phyloP scores from a whole-genome alignment of 1,140 invertebrate species.

The Drosophila nannoptera region DNA sequence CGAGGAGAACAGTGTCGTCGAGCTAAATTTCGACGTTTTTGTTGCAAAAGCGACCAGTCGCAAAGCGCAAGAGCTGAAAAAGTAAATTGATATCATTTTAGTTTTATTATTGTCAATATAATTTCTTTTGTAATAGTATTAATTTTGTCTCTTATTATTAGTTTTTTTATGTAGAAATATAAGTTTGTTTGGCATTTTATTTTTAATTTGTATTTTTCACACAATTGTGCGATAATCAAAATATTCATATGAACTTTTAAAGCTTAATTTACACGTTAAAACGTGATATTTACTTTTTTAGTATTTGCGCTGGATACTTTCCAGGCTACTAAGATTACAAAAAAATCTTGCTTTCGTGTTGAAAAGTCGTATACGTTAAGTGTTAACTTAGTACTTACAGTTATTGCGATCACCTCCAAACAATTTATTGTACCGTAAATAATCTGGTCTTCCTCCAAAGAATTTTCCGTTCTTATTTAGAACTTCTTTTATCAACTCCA shows the following conservation, averaged over 20 bases:
- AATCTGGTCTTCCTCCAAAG: conserved; percentile 90
- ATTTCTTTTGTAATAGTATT: not conserved
- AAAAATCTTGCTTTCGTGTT: too few species aligned
- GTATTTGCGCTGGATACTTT: too few species aligned
- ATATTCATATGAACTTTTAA: too few species aligned
- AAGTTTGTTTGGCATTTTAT: too few species aligned
- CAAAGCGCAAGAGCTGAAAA: conserved; percentile 58
- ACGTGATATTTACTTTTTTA: too few species aligned
- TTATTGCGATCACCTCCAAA: conserved; percentile 88
- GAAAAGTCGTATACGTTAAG: too few species aligned
- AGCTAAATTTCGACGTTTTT: conserved; percentile 87
- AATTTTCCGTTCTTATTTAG: conserved; percentile 88
- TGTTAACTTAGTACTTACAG: conserved; percentile 82
- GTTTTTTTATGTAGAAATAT: too few species aligned
- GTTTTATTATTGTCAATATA: not conserved
- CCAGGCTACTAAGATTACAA: too few species aligned
- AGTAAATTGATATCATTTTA: not conserved
- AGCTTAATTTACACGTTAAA: too few species aligned
- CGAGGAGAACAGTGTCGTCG: conserved; percentile 88
- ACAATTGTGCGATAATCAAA: too few species aligned
- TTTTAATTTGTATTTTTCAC: too few species aligned
- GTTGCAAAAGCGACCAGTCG: conserved; percentile 86
- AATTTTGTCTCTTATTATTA: too few species aligned
- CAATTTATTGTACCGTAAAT: conserved; percentile 86
- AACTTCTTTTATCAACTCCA: conserved; percentile 87